Conservation (phyloP, 2,797 vertebrate genomes). For the Eutrigla gurnardus region DNA sequence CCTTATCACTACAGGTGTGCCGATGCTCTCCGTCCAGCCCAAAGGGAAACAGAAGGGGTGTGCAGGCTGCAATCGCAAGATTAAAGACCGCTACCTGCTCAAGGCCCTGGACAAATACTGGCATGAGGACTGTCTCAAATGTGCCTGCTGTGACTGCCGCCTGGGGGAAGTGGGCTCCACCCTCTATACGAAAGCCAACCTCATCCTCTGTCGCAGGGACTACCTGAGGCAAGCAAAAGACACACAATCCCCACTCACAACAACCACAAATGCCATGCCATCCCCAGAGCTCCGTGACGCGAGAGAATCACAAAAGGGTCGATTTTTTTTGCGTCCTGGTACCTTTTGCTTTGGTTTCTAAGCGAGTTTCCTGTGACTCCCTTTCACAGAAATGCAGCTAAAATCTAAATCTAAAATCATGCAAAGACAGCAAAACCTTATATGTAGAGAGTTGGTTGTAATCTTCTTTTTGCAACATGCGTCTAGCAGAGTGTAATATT, state of each 20-base stretch:
- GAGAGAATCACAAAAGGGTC: slow-evolving; percentile 27
- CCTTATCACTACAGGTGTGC: slow-evolving; percentile 93
- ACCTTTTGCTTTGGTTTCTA: slow-evolving; percentile 31
- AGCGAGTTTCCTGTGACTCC: slow-evolving; percentile 7
- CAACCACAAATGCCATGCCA: slow-evolving; percentile 63
- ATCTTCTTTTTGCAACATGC: slow-evolving; percentile 20
- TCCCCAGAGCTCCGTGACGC: slow-evolving; percentile 43
- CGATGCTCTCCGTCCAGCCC: slow-evolving; percentile 99
- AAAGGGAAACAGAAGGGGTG: slow-evolving; percentile 99
- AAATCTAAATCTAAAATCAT: slow-evolving; percentile 45
- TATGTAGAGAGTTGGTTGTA: slow-evolving; percentile 1
- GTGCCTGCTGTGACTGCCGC: slow-evolving; percentile 98
- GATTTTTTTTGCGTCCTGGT: slow-evolving; percentile 12
- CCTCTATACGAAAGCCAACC: slow-evolving; percentile 99
- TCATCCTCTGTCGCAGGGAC: slow-evolving; percentile 99
- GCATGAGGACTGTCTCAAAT: slow-evolving; percentile 99
- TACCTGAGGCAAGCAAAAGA: slow-evolving; percentile 93
- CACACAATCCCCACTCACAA: slow-evolving; percentile 66
- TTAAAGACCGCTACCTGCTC: slow-evolving; percentile 99
- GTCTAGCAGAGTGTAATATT: slow-evolving; percentile 2
- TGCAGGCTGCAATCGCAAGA: slow-evolving; percentile 99
- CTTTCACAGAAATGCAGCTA: slow-evolving; percentile 20
- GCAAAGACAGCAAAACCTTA: background rate
- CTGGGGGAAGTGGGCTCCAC: slow-evolving; percentile 99
- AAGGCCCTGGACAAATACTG: slow-evolving; percentile 99